A percentile compares a stretch with the other conserved stretches of the same genome.
phyloP scores from a whole-genome alignment of 2,797 vertebrate genomes.

The Decapterus maruadsi region DNA sequence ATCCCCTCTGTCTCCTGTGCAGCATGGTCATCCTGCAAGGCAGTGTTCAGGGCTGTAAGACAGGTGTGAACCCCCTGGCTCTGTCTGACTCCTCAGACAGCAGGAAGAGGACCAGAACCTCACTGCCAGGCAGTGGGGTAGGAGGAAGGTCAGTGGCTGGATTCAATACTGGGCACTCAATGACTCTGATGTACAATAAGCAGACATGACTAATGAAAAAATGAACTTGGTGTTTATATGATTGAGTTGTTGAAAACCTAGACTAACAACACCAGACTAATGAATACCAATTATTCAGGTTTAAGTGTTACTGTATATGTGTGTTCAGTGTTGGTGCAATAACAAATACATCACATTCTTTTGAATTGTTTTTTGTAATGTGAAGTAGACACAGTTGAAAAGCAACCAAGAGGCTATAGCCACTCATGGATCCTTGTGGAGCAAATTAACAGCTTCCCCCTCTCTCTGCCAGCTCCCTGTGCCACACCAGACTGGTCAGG shows the following conservation, averaged over 20 bases:
- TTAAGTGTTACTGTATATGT: neutral
- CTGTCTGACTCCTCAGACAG: conserved; percentile 89
- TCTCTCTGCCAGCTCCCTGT: conserved; percentile 84
- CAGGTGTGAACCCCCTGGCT: conserved; percentile 83
- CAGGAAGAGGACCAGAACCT: conserved; percentile 94
- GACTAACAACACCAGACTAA: neutral
- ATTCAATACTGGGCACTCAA: neutral
- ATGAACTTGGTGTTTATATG: too few species aligned
- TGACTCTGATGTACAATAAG: neutral
- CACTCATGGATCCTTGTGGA: conserved; percentile 58
- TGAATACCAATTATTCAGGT: neutral
- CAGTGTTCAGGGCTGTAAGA: conserved; percentile 91
- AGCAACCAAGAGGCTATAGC: conserved; percentile 74
- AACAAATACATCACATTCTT: neutral
- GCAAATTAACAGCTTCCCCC: conserved; percentile 76
- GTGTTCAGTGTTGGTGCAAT: neutral
- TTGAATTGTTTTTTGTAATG: neutral
- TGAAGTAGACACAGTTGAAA: conserved; percentile 39
- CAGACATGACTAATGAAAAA: too few species aligned
- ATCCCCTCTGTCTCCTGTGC: conserved; percentile 26
- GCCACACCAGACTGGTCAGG: conserved; percentile 83
- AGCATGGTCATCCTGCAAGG: conserved; percentile 92
- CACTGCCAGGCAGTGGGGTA: conserved; percentile 88
- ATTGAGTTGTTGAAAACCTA: neutral
- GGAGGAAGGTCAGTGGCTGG: conserved; percentile 89